These are phyloP conservation scores for Lagenorhynchus albirostris DNA, from an alignment of 2,113 vertebrate genomes.

Conservation along the genomic window DNA sequence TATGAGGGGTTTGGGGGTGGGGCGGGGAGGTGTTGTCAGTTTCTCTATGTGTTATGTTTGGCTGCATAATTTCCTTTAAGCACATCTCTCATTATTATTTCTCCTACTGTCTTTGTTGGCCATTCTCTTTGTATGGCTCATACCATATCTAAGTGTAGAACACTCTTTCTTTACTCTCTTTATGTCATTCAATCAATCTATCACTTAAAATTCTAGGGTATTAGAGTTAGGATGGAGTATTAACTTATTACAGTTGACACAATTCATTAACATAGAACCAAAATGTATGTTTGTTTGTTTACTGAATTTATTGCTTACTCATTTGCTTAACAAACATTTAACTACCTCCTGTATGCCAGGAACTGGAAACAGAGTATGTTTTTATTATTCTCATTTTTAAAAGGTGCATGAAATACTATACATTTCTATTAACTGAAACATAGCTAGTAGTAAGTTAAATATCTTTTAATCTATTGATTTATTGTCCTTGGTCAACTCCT, in stretches of 20 bases:
- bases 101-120: neutral
- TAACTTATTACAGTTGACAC: neutral
- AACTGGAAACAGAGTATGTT: neutral
- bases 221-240: neutral
- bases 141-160: neutral
- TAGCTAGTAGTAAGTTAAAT: neutral
- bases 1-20: neutral
- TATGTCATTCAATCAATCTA: neutral
- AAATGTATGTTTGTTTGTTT: neutral
- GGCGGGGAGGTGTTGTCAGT: neutral
- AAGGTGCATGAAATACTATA: neutral
- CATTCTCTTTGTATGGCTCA: neutral
- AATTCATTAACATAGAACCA: neutral
- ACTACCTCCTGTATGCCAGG: neutral
- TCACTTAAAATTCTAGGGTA: neutral
- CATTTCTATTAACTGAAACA: neutral
- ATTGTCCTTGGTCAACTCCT: neutral
- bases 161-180: neutral
- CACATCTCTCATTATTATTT: neutral
- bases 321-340: constrained; percentile 29
- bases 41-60: neutral
- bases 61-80: neutral
- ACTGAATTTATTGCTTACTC: neutral
- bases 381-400: neutral
- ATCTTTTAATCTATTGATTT: neutral